Conservation (phyloP, 2,888 invertebrate genomes). For the Dolichomitus sp. region DNA sequence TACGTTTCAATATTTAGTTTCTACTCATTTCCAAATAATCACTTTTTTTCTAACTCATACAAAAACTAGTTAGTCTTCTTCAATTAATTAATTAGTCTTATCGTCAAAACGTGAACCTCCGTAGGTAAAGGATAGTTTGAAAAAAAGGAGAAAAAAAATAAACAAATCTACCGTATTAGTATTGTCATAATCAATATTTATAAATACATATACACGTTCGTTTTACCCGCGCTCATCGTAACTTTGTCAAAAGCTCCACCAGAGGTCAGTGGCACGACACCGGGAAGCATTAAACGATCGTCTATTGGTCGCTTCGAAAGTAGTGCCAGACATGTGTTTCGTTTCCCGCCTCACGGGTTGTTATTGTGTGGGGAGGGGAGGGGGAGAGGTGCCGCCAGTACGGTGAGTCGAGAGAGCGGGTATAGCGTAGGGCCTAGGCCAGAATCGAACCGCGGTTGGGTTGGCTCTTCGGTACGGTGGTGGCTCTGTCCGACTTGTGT, state of each 20-base stretch:
- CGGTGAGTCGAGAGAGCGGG: constrained; percentile 58
- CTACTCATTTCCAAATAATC: too few relatives aligned
- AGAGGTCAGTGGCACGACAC: constrained; percentile 65
- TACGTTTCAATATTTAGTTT: too few relatives aligned
- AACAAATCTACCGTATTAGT: too few relatives aligned
- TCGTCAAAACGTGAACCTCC: too few relatives aligned
- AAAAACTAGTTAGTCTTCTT: too few relatives aligned
- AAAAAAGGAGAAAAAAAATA: too few relatives aligned
- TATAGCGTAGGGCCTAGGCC: constrained; percentile 76
- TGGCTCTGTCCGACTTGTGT: constrained; percentile 67
- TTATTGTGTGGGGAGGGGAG: constrained; percentile 76
- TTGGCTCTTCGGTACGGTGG: constrained; percentile 72
- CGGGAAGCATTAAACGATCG: constrained; percentile 48
- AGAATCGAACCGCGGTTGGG: constrained; percentile 81
- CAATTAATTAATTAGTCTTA: too few relatives aligned
- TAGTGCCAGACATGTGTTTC: constrained; percentile 83
- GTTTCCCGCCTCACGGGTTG: constrained; percentile 84
- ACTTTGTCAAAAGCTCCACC: constrained; percentile 4
- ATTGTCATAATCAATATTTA: too few relatives aligned
- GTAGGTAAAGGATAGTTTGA: too few relatives aligned
- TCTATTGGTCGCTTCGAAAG: constrained; percentile 84
- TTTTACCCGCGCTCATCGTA: constrained; percentile 4
- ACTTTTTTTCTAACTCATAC: too few relatives aligned
- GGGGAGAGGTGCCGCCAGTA: constrained; percentile 75
- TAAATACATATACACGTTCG: not conserved